phyloP scores from a whole-genome alignment of 2,888 invertebrate species.

The Eupeodes luniger region DNA sequence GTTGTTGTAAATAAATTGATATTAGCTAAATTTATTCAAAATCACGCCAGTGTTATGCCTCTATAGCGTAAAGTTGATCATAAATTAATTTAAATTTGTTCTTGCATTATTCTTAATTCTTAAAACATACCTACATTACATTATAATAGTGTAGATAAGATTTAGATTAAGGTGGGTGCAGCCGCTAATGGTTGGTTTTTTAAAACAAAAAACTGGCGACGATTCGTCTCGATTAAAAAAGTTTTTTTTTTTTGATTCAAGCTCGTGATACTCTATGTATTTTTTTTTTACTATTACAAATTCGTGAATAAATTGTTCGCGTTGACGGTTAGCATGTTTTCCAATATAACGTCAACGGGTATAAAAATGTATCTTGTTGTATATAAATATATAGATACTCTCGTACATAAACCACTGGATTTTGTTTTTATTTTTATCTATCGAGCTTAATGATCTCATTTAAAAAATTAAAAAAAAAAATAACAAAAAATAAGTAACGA shows the following conservation, averaged over 20 bases:
- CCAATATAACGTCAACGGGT: conserved; percentile 11
- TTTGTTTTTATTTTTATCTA: conserved; percentile 12
- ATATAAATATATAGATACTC: neutral
- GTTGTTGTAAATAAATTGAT: too few relatives aligned
- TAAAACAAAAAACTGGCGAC: conserved; percentile 15
- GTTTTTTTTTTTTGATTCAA: conserved; percentile 10
- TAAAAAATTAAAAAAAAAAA: neutral
- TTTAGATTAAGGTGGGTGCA: conserved; percentile 6
- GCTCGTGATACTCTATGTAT: neutral
- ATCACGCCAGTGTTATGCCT: too few relatives aligned
- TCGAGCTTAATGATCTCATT: conserved; percentile 30
- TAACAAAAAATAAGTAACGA: neutral
- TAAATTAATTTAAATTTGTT: conserved; percentile 27
- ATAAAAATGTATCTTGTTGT: neutral
- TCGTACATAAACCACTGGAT: neutral
- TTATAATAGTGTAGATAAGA: neutral
- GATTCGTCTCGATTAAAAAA: conserved; percentile 39
- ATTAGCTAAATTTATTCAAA: too few relatives aligned
- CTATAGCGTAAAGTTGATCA: neutral
- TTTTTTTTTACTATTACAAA: neutral
- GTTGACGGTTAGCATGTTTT: conserved; percentile 39
- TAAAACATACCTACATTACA: too few relatives aligned
- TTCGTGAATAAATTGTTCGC: neutral
- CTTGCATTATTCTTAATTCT: neutral
- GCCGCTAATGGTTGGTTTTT: neutral